Evolutionary conservation across 1,140 invertebrate species (phyloP).

Genomic region (Plectrocnemia conspersa): DNA sequence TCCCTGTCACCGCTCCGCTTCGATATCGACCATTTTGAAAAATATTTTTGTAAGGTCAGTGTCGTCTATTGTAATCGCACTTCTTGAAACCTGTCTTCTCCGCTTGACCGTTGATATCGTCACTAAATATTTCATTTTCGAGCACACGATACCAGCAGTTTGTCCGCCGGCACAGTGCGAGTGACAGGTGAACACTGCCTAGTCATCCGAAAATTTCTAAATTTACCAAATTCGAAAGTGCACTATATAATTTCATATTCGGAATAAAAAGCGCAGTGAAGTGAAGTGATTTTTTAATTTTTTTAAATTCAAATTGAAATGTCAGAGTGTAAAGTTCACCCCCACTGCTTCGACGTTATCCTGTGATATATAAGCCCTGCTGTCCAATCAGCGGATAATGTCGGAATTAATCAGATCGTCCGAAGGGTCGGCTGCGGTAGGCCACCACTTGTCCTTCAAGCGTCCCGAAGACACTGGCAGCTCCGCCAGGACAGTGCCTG

Average conservation of each 20-base stretch:
- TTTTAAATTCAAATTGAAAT: too few species aligned
- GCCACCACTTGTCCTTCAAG: slow-evolving; percentile 11
- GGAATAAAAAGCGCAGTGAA: not conserved
- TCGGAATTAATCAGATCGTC: not conserved
- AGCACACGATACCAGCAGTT: slow-evolving; percentile 20
- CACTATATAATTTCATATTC: not conserved
- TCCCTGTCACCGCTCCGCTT: not conserved
- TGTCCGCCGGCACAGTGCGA: slow-evolving; percentile 11
- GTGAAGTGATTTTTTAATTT: not conserved
- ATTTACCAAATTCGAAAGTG: not conserved
- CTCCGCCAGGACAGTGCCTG: slow-evolving; percentile 5
- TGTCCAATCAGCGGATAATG: slow-evolving; percentile 17
- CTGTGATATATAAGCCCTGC: too few species aligned
- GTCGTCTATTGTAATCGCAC: slow-evolving; percentile 25
- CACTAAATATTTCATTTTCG: slow-evolving; percentile 27
- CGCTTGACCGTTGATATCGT: slow-evolving; percentile 22
- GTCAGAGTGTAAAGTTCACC: too few species aligned
- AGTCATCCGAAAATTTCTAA: not conserved
- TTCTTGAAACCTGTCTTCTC: slow-evolving; percentile 28
- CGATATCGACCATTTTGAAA: slow-evolving; percentile 9
- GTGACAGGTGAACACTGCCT: not conserved
- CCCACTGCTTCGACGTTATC: too few species aligned
- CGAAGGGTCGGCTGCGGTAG: too few species aligned
- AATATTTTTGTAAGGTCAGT: slow-evolving; percentile 27
- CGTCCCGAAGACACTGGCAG: slow-evolving; percentile 5